A percentile compares a stretch with the other conserved stretches of the same genome.
These are phyloP conservation scores for Scyliorhinus canicula DNA, from an alignment of 2,797 vertebrate genomes.

Conservation along the genomic window DNA sequence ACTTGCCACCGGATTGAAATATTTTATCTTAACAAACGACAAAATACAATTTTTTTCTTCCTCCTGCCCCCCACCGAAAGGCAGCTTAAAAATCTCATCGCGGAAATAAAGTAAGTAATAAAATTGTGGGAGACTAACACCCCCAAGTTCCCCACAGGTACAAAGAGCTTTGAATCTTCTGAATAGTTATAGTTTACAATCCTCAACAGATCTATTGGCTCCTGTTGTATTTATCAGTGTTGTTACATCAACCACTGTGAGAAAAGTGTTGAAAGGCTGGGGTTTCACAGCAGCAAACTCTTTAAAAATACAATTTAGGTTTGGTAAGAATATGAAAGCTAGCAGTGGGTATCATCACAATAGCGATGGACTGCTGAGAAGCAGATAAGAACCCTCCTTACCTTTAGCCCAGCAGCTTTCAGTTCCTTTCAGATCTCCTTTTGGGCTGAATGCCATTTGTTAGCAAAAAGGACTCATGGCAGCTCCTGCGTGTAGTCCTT, in stretches of 20 bases:
- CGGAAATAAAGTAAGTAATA: not conserved
- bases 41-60: not conserved
- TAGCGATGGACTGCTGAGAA: not conserved
- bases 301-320: constrained; percentile 16
- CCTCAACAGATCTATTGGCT: not conserved
- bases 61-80: not conserved
- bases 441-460: not conserved
- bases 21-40: not conserved
- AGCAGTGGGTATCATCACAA: constrained; percentile 28
- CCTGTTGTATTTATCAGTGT: not conserved
- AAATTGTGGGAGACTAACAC: not conserved
- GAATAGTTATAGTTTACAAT: not conserved
- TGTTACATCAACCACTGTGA: not conserved
- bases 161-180: not conserved
- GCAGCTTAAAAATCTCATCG: not conserved
- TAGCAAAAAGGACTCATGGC: not conserved
- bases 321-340: not conserved
- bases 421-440: not conserved
- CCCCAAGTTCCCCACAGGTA: not conserved
- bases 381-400: not conserved
- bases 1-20: not conserved
- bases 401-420: not conserved
- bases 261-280: not conserved
- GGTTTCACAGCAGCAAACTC: not conserved
- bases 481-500: not conserved